phyloP scores from a whole-genome alignment of 2,888 invertebrate species.

The Dastarcus helophoroides region DNA sequence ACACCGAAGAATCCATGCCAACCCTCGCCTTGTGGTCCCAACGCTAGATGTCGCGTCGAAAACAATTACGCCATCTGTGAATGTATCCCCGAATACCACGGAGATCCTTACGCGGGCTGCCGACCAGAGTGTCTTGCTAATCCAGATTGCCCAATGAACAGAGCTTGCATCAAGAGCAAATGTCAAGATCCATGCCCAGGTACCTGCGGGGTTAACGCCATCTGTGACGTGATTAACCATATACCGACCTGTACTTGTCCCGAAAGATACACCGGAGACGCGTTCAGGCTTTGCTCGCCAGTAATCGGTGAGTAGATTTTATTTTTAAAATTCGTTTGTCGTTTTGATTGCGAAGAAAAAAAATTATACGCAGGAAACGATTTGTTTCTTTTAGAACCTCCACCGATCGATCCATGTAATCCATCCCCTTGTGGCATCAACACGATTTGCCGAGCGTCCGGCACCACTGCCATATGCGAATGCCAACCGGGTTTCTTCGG shows the following conservation, averaged over 20 bases:
- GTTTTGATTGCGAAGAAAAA: background rate
- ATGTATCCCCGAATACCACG: constrained; percentile 59
- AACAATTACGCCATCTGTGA: constrained; percentile 62
- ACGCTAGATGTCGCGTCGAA: constrained; percentile 64
- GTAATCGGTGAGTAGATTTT: constrained; percentile 26
- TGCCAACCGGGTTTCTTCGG: constrained; percentile 67
- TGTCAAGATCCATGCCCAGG: constrained; percentile 77
- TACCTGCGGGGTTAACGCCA: constrained; percentile 72
- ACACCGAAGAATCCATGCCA: constrained; percentile 54
- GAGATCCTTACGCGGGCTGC: constrained; percentile 66
- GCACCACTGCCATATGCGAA: constrained; percentile 54
- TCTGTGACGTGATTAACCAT: constrained; percentile 63
- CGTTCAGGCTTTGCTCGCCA: constrained; percentile 40
- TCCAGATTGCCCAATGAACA: constrained; percentile 71
- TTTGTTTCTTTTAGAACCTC: constrained; percentile 18
- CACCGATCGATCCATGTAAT: constrained; percentile 37
- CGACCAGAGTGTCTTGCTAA: constrained; percentile 78
- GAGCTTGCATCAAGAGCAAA: constrained; percentile 70
- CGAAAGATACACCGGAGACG: constrained; percentile 42
- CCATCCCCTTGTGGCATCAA: constrained; percentile 67
- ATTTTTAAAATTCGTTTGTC: background rate
- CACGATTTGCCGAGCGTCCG: constrained; percentile 51
- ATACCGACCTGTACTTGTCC: constrained; percentile 50
- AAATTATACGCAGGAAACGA: too few relatives aligned
- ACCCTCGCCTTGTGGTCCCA: constrained; percentile 71